A percentile compares a stretch with the other conserved stretches of the same genome.
Evolutionary conservation across 1,140 invertebrate species (phyloP).

Genomic region (Portunus trituberculatus): DNA sequence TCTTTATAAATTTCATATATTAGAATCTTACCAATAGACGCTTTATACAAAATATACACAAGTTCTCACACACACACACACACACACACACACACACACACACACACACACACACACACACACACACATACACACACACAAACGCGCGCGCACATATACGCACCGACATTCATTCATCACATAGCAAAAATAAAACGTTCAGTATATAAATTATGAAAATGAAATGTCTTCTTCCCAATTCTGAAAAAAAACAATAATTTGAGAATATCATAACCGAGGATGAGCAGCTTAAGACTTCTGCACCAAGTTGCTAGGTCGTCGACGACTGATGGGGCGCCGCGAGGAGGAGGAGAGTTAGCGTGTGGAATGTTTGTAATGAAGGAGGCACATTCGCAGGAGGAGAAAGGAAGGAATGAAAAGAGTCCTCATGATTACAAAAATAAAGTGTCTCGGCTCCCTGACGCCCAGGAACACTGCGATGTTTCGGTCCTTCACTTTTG

Average conservation of each 20-base stretch:
- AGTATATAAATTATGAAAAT: constrained; percentile 61
- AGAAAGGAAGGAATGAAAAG: background rate
- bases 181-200: constrained; percentile 65
- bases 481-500: background rate
- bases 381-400: background rate
- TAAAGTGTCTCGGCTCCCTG: background rate
- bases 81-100: too few species aligned
- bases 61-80: background rate
- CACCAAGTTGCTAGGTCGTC: too few species aligned
- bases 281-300: background rate
- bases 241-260: background rate
- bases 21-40: constrained; percentile 67
- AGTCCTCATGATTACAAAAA: background rate
- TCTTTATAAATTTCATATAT: constrained; percentile 30
- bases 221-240: constrained; percentile 14
- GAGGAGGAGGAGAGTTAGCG: background rate
- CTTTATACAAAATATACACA: constrained; percentile 75
- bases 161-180: background rate
- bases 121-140: too few species aligned
- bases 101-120: background rate
- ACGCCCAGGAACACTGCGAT: background rate
- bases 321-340: background rate
- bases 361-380: background rate
- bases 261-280: background rate
- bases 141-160: background rate